phyloP scores from a whole-genome alignment of 1,140 invertebrate species.

The Alviniconcha marisindica region DNA sequence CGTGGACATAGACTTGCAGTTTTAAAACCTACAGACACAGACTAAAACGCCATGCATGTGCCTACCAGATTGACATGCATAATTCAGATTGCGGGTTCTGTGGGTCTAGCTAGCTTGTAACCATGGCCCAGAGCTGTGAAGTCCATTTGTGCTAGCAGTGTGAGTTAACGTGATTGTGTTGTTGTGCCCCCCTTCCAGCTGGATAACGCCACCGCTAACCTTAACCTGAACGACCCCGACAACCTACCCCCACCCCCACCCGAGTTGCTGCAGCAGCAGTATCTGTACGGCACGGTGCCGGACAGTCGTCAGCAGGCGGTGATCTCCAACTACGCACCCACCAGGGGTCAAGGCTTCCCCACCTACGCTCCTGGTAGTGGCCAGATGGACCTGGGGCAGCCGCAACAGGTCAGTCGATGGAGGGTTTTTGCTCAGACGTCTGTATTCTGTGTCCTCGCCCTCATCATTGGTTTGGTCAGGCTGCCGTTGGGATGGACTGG shows the following conservation, averaged over 20 bases:
- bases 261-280: conserved; percentile 70
- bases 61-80: too few relatives aligned
- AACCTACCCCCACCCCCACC: conserved; percentile 66
- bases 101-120: too few relatives aligned
- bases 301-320: conserved; percentile 66
- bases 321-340: conserved; percentile 52
- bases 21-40: too few relatives aligned
- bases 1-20: too few relatives aligned
- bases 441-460: background rate
- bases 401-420: conserved; percentile 60
- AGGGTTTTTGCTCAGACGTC: too few relatives aligned
- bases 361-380: conserved; percentile 64
- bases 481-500: too few relatives aligned
- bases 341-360: conserved; percentile 47
- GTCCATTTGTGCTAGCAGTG: conserved; percentile 15
- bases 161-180: background rate
- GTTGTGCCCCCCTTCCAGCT: conserved; percentile 53
- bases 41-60: too few relatives aligned
- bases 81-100: too few relatives aligned
- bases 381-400: conserved; percentile 51
- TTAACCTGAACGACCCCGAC: conserved; percentile 58
- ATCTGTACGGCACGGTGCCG: conserved; percentile 67
- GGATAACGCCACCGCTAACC: conserved; percentile 55
- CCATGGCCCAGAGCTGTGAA: too few relatives aligned
- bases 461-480: too few relatives aligned